Conservation (phyloP, 2,888 invertebrate species). For the Philaethria dido region DNA sequence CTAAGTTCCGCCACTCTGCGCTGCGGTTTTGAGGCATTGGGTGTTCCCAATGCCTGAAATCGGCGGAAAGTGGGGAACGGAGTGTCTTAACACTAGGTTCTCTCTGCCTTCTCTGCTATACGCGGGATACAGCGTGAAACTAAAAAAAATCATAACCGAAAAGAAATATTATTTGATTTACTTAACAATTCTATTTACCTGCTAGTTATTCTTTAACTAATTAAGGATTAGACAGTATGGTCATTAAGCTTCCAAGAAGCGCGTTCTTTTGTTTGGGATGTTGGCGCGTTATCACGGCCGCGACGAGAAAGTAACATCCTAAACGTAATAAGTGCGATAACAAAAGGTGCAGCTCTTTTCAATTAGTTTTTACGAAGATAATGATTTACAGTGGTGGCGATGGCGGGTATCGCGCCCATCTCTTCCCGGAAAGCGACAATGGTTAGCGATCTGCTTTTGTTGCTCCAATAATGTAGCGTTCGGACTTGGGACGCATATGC, state of each 20-base stretch:
- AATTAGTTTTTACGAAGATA: constrained; percentile 78
- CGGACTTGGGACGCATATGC: constrained; percentile 32
- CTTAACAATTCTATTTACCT: constrained; percentile 1
- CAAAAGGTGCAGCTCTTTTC: constrained; percentile 69
- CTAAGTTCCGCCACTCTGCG: too few relatives aligned
- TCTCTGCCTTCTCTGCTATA: too few relatives aligned
- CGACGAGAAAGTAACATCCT: constrained; percentile 44
- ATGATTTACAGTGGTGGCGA: constrained; percentile 69
- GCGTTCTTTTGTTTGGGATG: constrained; percentile 28
- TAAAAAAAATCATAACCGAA: too few relatives aligned
- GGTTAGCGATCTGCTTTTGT: constrained; percentile 56
- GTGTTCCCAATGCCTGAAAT: too few relatives aligned
- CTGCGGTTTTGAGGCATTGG: too few relatives aligned
- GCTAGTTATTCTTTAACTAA: constrained; percentile 17
- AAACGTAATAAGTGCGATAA: constrained; percentile 55
- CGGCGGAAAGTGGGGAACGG: too few relatives aligned
- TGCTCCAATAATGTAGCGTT: constrained; percentile 44
- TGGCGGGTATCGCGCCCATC: constrained; percentile 66
- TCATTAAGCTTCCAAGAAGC: constrained; percentile 25
- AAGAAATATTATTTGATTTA: neutral
- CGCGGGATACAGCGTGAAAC: too few relatives aligned
- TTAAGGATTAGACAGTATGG: constrained; percentile 33
- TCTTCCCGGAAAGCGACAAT: constrained; percentile 72
- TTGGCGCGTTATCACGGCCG: constrained; percentile 44
- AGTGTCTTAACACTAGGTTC: too few relatives aligned